Conservation (phyloP, 1,140 invertebrate genomes). For the Polyergus mexicanus region DNA sequence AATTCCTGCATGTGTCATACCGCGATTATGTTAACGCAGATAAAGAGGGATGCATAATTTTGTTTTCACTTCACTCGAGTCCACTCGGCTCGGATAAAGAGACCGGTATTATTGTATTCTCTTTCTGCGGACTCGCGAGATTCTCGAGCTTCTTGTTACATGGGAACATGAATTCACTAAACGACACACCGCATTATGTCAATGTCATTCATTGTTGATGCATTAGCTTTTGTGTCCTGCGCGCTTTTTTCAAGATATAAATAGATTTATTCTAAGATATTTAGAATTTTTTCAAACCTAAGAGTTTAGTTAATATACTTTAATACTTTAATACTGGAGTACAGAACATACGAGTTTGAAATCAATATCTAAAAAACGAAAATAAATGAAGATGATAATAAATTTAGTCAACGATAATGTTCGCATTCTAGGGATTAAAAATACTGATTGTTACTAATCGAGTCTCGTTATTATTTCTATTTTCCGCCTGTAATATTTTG, state of each 20-base stretch:
- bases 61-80: neutral
- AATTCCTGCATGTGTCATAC: neutral
- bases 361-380: neutral
- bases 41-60: constrained; percentile 3
- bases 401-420: neutral
- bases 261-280: neutral
- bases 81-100: neutral
- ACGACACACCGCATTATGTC: constrained; percentile 27
- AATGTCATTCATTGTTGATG: constrained; percentile 17
- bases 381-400: neutral
- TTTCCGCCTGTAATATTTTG: too few relatives aligned
- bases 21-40: neutral
- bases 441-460: neutral
- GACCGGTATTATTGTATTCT: neutral
- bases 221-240: constrained; percentile 7
- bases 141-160: constrained; percentile 32
- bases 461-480: neutral
- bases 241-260: neutral
- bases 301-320: constrained; percentile 12
- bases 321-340: constrained; percentile 28
- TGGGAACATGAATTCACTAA: neutral
- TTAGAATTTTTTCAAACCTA: neutral
- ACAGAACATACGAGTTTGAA: neutral
- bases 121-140: neutral
- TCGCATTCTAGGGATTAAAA: constrained; percentile 22